Conservation (phyloP, 2,113 vertebrate genomes). For the Thamnophis sirtalis region DNA sequence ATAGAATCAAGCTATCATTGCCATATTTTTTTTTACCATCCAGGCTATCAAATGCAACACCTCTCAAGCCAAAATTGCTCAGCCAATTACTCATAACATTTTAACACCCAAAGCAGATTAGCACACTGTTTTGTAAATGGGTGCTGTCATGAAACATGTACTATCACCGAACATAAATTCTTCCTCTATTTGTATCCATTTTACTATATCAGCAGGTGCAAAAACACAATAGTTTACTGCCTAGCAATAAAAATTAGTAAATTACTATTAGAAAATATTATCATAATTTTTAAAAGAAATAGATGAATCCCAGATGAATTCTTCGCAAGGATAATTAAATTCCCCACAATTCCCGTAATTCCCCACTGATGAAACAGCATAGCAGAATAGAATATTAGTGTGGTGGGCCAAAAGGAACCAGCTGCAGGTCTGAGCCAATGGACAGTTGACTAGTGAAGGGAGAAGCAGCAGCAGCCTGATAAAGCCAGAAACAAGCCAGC, state of each 20-base stretch:
- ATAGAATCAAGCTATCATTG: neutral
- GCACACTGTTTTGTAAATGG: neutral
- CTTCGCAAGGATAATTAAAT: constrained; percentile 7
- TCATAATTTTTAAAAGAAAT: neutral
- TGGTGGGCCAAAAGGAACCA: no score
- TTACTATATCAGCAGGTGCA: neutral
- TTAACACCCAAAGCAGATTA: neutral
- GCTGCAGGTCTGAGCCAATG: neutral
- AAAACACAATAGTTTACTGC: neutral
- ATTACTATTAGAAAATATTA: neutral
- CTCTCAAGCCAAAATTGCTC: neutral
- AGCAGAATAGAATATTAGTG: no score
- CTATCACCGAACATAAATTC: neutral
- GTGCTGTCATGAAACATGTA: neutral
- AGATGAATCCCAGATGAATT: neutral
- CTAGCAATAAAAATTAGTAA: neutral
- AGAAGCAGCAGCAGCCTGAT: neutral
- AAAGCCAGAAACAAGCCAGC: neutral
- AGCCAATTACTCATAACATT: neutral
- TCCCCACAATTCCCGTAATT: no score
- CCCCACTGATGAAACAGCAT: no score
- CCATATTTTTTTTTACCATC: neutral
- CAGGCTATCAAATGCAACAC: neutral
- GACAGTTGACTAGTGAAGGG: neutral
- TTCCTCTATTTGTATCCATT: neutral